A percentile compares a stretch with the other conserved stretches of the same genome.
These are phyloP conservation scores for Metallyticus violacea DNA, from an alignment of 2,888 invertebrate species.

Conservation along the genomic window DNA sequence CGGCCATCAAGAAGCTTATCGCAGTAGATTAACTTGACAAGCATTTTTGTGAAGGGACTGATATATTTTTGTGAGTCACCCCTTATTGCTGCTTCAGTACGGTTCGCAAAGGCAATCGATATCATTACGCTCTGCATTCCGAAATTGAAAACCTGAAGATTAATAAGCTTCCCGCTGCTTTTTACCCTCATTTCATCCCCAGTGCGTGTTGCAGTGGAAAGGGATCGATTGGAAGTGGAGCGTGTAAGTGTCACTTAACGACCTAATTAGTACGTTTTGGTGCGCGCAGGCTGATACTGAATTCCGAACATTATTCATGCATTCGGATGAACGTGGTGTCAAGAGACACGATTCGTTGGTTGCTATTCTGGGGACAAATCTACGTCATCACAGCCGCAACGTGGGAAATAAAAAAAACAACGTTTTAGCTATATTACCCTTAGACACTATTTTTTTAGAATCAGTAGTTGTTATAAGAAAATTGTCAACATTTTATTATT, in stretches of 20 bases:
- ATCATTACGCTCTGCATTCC: background rate
- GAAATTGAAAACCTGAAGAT: background rate
- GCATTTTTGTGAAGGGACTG: background rate
- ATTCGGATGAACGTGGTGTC: too few relatives aligned
- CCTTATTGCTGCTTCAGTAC: background rate
- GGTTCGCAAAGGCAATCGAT: background rate
- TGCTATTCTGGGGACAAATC: too few relatives aligned
- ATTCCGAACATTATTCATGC: too few relatives aligned
- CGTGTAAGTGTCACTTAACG: background rate
- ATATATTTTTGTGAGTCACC: background rate
- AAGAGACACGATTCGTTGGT: too few relatives aligned
- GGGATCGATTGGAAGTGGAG: background rate
- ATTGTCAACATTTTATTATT: too few relatives aligned
- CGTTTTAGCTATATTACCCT: too few relatives aligned
- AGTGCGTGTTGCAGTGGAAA: background rate
- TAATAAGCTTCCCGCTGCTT: background rate
- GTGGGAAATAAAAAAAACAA: too few relatives aligned
- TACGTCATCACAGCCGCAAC: too few relatives aligned
- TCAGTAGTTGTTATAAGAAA: too few relatives aligned
- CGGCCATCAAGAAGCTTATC: background rate
- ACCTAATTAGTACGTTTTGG: background rate
- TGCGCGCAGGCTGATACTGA: background rate
- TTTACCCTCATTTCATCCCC: background rate
- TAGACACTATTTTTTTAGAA: too few relatives aligned
- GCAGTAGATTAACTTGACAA: background rate